These are phyloP conservation scores for Rhingia campestris DNA, from an alignment of 2,888 invertebrate genomes.

Conservation along the genomic window DNA sequence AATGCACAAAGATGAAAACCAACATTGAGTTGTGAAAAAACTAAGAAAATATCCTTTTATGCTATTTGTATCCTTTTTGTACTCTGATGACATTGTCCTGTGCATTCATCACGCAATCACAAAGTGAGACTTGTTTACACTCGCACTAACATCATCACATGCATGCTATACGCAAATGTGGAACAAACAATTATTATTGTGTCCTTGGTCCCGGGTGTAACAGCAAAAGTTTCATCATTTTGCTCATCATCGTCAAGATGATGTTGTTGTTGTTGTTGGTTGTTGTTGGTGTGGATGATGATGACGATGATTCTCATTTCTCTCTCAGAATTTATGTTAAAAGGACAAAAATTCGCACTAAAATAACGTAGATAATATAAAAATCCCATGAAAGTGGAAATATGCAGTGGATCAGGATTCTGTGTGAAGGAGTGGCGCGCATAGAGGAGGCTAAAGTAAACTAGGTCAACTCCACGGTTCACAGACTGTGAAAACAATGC, in stretches of 20 bases:
- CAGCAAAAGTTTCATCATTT: conserved; percentile 2
- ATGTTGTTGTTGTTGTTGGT: background rate
- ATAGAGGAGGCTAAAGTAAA: conserved; percentile 3
- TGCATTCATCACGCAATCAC: conserved; percentile 59
- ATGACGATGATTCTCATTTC: background rate
- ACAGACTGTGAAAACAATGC: conserved; percentile 41
- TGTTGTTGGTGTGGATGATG: background rate
- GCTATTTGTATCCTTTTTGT: conserved; percentile 15
- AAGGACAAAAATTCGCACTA: conserved; percentile 10
- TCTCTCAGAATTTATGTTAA: conserved; percentile 11
- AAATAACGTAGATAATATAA: conserved; percentile 16
- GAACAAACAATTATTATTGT: conserved; percentile 45
- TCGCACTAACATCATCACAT: background rate
- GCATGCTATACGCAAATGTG: conserved; percentile 15
- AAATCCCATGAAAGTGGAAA: conserved; percentile 15
- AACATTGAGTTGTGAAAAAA: conserved; percentile 11
- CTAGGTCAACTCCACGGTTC: conserved; percentile 34
- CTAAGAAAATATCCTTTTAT: background rate
- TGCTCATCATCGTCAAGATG: conserved; percentile 1
- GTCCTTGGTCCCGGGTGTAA: conserved; percentile 49
- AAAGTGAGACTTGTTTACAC: conserved; percentile 53
- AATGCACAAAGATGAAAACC: conserved; percentile 3
- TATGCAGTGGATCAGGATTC: background rate
- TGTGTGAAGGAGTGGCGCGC: background rate
- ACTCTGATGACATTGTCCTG: conserved; percentile 45